Conservation (phyloP, 2,113 vertebrate species). For the Paramisgurnus dabryanus region DNA sequence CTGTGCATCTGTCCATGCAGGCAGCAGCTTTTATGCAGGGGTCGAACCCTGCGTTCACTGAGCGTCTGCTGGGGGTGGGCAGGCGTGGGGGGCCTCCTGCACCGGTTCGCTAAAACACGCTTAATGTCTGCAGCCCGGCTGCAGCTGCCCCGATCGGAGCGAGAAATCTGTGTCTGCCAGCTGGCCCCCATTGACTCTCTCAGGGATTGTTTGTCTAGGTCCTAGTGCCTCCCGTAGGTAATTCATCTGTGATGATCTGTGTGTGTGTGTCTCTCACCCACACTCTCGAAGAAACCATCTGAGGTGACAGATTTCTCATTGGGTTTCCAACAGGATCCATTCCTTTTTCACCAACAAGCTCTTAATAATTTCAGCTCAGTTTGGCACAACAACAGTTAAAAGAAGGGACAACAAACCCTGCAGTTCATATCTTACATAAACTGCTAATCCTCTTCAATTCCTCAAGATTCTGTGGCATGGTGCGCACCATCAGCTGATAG, state of each 20-base stretch:
- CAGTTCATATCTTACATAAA: slow-evolving; percentile 50
- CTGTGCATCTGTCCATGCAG: slow-evolving; percentile 57
- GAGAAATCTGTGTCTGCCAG: slow-evolving; percentile 60
- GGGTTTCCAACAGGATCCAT: slow-evolving; percentile 20
- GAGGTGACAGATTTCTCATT: slow-evolving; percentile 45
- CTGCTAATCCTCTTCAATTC: slow-evolving; percentile 43
- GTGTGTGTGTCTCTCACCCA: slow-evolving; percentile 4
- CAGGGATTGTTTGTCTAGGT: slow-evolving; percentile 62
- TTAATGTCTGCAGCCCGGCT: slow-evolving; percentile 63
- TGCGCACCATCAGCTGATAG: slow-evolving; percentile 19
- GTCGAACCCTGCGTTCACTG: slow-evolving; percentile 27
- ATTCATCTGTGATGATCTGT: slow-evolving; percentile 53
- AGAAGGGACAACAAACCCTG: slow-evolving; percentile 34
- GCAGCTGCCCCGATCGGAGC: slow-evolving; percentile 58
- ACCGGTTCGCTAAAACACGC: slow-evolving; percentile 56
- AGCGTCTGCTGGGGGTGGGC: slow-evolving; percentile 33
- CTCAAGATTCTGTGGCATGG: slow-evolving; percentile 27
- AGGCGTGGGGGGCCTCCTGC: slow-evolving; percentile 3
- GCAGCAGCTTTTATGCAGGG: slow-evolving; percentile 53
- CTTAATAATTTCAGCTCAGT: slow-evolving; percentile 36
- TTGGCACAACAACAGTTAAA: slow-evolving; percentile 46
- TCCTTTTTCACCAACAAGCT: slow-evolving; percentile 6
- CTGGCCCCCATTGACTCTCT: slow-evolving; percentile 63
- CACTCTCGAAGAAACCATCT: slow-evolving; percentile 30
- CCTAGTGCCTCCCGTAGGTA: slow-evolving; percentile 60